Percentiles rank a stretch among this genome's conserved stretches.
Evolutionary conservation across 2,797 vertebrate species (phyloP).

Genomic region (Zalophus californianus): DNA sequence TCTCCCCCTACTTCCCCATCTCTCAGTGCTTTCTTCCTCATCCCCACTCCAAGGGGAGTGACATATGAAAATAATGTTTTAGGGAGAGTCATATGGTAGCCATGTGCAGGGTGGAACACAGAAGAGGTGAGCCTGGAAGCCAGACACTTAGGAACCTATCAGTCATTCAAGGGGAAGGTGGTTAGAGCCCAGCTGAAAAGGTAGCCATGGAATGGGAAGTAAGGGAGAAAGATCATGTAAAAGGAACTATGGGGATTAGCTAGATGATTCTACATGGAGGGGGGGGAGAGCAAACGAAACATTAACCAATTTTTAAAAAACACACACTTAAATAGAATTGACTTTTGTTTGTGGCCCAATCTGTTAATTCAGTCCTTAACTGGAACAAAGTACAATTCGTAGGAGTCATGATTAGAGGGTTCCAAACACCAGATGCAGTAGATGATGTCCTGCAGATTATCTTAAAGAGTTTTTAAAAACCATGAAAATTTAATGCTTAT

Average conservation of each 20-base stretch:
- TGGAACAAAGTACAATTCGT: slow-evolving; percentile 30
- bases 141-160: background rate
- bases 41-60: background rate
- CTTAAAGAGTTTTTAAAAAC: slow-evolving; percentile 43
- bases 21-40: background rate
- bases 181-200: background rate
- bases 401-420: background rate
- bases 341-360: slow-evolving; percentile 35
- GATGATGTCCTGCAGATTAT: slow-evolving; percentile 25
- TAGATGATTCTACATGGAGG: background rate
- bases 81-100: background rate
- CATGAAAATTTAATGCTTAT: slow-evolving; percentile 21
- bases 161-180: background rate
- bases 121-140: background rate
- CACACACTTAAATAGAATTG: background rate
- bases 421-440: background rate
- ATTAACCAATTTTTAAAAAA: slow-evolving; percentile 48
- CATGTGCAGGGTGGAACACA: background rate
- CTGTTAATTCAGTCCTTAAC: slow-evolving; percentile 59
- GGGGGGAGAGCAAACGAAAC: background rate
- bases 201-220: background rate
- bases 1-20: too few relatives aligned
- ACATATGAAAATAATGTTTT: background rate
- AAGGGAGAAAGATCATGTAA: background rate
- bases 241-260: background rate